Evolutionary conservation across 2,888 invertebrate genomes (phyloP), one percentile per base, ranked within the genome.

Genomic region (Lysandra coridon): DNA sequence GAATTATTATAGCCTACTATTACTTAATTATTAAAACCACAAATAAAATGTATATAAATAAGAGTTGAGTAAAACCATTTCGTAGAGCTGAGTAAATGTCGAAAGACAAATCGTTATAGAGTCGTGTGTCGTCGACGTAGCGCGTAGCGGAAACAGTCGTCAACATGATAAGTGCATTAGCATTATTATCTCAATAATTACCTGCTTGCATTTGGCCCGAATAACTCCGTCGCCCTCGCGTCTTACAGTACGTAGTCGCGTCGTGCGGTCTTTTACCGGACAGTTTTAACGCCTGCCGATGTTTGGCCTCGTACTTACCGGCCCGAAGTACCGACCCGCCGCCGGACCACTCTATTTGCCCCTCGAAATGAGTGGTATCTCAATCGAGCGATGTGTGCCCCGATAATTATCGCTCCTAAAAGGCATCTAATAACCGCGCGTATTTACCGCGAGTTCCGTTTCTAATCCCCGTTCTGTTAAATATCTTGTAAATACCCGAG

Each of bases 141-240:
- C 92, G 94, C 80, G 86, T 90, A 89, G 86, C 92, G 94, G 93
- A 93, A 93, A 88, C 92, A 89, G 87, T 90, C 90, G 91, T 92
- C 90, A 92, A 92, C 92, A 92, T 89, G 93, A 94, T 93, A 93
- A 94, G 93, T 93, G 93, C 93, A 94, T 94, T 94, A 94, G 93
- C 94, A 94, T 94, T 94, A 93, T 92, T 94, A 94, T 94, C 94
- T 92, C 90, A 87, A 92, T 93, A 93, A 94, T 94, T 94, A 93
- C 92, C 93, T 90, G 90, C 91, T 89, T 92, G 92, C 92, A 93
- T 93, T 94, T 92, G 91, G 90, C 91, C 93, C 90, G 90, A 94
- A 93, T 92, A 81, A 82, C 76, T 79, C 74, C 77, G 80, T 79
- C 79, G 80, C 74, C 80, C 80, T 86, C 90, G 89, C 88, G 88